Evolutionary conservation across 2,888 invertebrate genomes (phyloP).

Genomic region (Ferdinandea cuprea): DNA sequence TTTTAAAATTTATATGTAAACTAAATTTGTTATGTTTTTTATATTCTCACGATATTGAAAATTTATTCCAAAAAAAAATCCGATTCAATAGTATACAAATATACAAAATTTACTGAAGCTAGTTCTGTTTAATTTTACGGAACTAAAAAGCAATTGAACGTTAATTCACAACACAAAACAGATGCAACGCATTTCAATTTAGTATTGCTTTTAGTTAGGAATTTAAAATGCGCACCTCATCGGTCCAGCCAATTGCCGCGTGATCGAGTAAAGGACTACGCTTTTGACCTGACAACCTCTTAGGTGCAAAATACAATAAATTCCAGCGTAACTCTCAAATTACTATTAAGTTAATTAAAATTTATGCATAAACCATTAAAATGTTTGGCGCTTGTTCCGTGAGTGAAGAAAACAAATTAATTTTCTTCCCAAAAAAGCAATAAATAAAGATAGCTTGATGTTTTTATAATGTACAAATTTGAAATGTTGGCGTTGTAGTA

Average conservation of each 20-base stretch:
- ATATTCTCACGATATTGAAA: neutral
- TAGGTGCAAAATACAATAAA: slow-evolving; percentile 12
- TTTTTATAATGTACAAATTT: neutral
- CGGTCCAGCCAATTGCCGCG: no score
- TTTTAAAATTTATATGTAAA: no score
- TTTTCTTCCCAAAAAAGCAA: neutral
- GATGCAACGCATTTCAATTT: slow-evolving; percentile 29
- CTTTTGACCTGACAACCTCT: neutral
- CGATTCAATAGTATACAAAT: slow-evolving; percentile 2
- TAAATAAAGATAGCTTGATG: slow-evolving; percentile 10
- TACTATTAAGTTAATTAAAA: slow-evolving; percentile 41
- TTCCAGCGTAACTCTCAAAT: slow-evolving; percentile 27
- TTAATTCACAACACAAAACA: slow-evolving; percentile 42
- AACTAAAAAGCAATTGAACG: slow-evolving; percentile 36
- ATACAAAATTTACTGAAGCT: slow-evolving; percentile 9
- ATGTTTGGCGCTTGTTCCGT: slow-evolving; percentile 1
- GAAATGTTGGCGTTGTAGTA: neutral
- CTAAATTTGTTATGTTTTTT: slow-evolving; percentile 2
- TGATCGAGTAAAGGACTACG: slow-evolving; percentile 6
- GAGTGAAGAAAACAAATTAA: neutral
- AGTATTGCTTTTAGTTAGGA: slow-evolving; percentile 11
- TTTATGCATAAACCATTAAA: slow-evolving; percentile 47
- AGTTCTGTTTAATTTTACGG: slow-evolving; percentile 27
- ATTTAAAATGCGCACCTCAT: slow-evolving; percentile 20
- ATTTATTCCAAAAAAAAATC: neutral